A percentile compares a stretch with the other conserved stretches of the same genome.
phyloP scores from a whole-genome alignment of 2,113 vertebrate genomes.

The Lophius piscatorius region DNA sequence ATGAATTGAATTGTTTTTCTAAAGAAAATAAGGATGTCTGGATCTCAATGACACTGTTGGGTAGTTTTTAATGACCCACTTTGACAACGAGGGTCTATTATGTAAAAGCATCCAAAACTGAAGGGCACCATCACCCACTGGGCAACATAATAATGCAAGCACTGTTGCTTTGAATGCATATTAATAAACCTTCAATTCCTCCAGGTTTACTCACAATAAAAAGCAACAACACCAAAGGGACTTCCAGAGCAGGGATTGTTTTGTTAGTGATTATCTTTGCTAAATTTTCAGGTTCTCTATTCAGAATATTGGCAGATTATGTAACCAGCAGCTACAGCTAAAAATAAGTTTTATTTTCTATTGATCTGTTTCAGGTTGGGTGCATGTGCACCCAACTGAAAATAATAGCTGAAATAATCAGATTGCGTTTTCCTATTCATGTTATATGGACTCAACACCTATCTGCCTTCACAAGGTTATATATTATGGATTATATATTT shows the following conservation, averaged over 20 bases:
- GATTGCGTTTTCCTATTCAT: neutral
- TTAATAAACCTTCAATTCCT: conserved; percentile 37
- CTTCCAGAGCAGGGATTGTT: conserved; percentile 3
- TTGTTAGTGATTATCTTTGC: conserved; percentile 35
- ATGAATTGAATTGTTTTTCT: neutral
- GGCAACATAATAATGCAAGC: conserved; percentile 35
- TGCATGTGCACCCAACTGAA: neutral
- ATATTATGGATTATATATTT: too few species aligned
- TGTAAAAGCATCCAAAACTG: conserved; percentile 6
- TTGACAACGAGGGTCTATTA: conserved; percentile 15
- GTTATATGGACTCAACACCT: too few species aligned
- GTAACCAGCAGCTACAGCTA: neutral
- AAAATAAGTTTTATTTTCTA: neutral
- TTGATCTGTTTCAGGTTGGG: neutral
- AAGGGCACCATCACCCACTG: conserved; percentile 24
- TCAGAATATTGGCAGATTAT: neutral
- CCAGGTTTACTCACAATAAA: conserved; percentile 26
- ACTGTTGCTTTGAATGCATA: conserved; percentile 26
- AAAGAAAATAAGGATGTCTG: too few species aligned
- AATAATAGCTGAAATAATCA: neutral
- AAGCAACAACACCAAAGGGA: conserved; percentile 23
- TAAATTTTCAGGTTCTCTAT: neutral
- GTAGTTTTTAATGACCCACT: neutral
- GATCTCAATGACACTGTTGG: conserved; percentile 11
- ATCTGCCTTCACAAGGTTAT: too few species aligned